Conservation (phyloP, 2,113 vertebrate genomes). For the Cygnus atratus region DNA sequence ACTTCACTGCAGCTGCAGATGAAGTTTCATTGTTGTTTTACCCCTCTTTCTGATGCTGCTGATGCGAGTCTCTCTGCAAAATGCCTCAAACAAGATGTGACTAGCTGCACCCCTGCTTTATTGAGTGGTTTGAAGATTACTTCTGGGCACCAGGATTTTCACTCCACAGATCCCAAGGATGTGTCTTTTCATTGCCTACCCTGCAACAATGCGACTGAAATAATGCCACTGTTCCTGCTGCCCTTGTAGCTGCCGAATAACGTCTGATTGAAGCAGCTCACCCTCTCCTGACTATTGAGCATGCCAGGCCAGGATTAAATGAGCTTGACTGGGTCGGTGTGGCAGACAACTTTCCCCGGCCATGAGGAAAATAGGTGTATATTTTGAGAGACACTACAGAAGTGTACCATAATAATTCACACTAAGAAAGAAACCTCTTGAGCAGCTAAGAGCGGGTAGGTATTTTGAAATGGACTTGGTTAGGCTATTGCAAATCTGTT, state of each 20-base stretch:
- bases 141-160: not conserved
- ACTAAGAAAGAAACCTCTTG: not conserved
- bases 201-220: not conserved
- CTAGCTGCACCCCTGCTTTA: not conserved
- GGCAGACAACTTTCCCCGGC: not conserved
- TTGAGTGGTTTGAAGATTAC: not conserved
- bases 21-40: not conserved
- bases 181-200: not conserved
- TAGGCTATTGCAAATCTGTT: not conserved
- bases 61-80: not conserved
- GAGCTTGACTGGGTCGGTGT: not conserved
- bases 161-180: not conserved
- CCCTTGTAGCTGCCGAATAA: not conserved
- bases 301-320: not conserved
- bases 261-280: not conserved
- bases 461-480: not conserved
- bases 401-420: not conserved
- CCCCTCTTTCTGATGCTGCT: not conserved
- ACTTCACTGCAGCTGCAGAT: not conserved
- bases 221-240: not conserved
- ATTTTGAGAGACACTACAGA: not conserved
- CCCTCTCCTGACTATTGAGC: rapidly evolving
- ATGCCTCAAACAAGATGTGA: not conserved
- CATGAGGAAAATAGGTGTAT: not conserved
- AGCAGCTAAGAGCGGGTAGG: not conserved